Evolutionary conservation across 2,797 vertebrate species (phyloP), one percentile per base, ranked within the genome.

Genomic region (Halcyon smyrnensis): DNA sequence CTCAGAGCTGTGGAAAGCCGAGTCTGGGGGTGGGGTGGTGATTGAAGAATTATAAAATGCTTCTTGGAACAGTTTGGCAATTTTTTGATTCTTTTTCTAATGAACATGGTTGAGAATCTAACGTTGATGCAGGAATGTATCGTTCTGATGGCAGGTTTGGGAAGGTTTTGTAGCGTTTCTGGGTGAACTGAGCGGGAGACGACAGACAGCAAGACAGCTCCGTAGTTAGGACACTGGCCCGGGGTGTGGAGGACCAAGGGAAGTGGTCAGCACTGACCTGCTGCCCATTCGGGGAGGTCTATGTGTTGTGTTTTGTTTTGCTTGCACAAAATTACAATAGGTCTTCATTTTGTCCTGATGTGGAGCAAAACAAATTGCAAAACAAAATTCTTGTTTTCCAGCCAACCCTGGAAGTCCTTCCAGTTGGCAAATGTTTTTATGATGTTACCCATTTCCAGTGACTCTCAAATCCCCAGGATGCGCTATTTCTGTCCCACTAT

Each of bases 311-410:
- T 14, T 75, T 57, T 32, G 63, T 41, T 83, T 63, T 71, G 39
- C 74, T 80, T 65, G 45, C 74, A 18, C 69, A 53, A 28, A 46
- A 32, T 87, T 76, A 84, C 60, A 51, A 0, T 56, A 43, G 64
- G 54, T 60, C 84, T 91, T 23, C 28, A 59, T 56, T 76, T 51
- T 80, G 27, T 89, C 78, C 82, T 73, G 64, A 23, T 69, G 77
- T 14, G 60, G 60, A 93, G 37, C 82, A 89, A 91, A 93, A 94
- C 74, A 93, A 81, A 77, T 93, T 91, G 65, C 88, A 91, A 93
- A 91, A 93, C 60, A 30, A 51, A 73, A 84, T 96, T 96, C 64
- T 77, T 93, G 95, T 54, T 76, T 87, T 46, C 48, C 43, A 64
- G 69, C 88, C 95, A 96, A 41, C 88, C 56, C 90, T 84, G 64